Conservation (phyloP, 2,797 vertebrate genomes). For the Arnoldichthys spilopterus region DNA sequence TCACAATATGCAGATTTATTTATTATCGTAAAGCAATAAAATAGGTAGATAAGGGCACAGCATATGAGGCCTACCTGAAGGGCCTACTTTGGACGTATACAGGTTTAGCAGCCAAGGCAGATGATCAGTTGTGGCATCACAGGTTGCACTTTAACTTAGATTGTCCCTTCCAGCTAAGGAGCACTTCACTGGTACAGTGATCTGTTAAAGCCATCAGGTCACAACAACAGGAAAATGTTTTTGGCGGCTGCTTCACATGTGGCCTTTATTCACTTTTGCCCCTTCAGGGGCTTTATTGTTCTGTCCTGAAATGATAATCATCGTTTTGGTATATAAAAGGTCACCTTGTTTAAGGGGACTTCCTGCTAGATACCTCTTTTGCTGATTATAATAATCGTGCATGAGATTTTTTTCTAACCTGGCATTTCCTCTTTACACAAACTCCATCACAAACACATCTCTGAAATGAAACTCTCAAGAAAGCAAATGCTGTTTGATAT, state of each 20-base stretch:
- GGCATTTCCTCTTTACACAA: constrained; percentile 75
- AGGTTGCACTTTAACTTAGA: background rate
- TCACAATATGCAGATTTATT: background rate
- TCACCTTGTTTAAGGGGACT: background rate
- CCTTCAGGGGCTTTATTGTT: constrained; percentile 1
- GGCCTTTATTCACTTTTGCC: background rate
- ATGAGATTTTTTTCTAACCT: constrained; percentile 65
- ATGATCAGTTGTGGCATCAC: background rate
- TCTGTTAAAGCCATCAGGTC: constrained; percentile 5
- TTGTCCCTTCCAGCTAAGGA: background rate
- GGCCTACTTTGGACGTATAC: background rate
- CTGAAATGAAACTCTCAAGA: constrained; percentile 71
- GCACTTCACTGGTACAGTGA: background rate
- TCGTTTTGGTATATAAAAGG: background rate
- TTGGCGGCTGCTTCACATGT: background rate
- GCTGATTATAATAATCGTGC: constrained; percentile 33
- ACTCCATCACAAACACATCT: constrained; percentile 70
- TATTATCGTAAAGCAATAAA: background rate
- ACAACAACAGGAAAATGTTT: constrained; percentile 12
- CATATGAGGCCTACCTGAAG: too few species aligned
- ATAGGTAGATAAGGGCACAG: background rate
- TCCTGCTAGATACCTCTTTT: constrained; percentile 17
- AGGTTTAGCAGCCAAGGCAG: background rate
- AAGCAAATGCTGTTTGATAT: constrained; percentile 66
- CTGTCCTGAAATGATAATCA: background rate